Conservation (phyloP, 2,797 vertebrate species). For the Rhodeus uyekii region DNA sequence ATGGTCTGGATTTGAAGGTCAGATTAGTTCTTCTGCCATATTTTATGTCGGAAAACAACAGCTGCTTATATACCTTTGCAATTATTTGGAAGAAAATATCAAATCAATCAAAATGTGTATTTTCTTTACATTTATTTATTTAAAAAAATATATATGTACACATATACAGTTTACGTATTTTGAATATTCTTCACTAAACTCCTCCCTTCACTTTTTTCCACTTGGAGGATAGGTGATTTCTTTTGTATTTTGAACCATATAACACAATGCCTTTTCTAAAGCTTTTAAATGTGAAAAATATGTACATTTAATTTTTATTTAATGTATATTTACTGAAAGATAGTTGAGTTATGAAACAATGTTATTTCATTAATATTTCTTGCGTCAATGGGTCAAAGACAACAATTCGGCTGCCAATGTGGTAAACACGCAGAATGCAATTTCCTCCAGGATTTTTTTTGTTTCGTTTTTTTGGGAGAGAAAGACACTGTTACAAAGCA, state of each 20-base stretch:
- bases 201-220: slow-evolving; percentile 18
- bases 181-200: slow-evolving; percentile 58
- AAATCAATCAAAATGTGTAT: slow-evolving; percentile 61
- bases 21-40: slow-evolving; percentile 58
- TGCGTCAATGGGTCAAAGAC: background rate
- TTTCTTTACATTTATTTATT: slow-evolving; percentile 79
- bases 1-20: slow-evolving; percentile 52
- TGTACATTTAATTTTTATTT: background rate
- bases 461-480: slow-evolving; percentile 41
- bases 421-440: background rate
- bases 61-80: slow-evolving; percentile 64
- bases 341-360: background rate
- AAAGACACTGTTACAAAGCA: slow-evolving; percentile 56
- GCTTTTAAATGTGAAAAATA: slow-evolving; percentile 44
- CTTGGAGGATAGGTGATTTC: background rate
- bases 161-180: slow-evolving; percentile 59
- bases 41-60: slow-evolving; percentile 59
- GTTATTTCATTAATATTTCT: background rate
- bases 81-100: slow-evolving; percentile 61
- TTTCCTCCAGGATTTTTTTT: background rate
- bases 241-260: slow-evolving; percentile 48
- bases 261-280: slow-evolving; percentile 42
- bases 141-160: slow-evolving; percentile 56
- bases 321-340: background rate
- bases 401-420: background rate